Evolutionary conservation across 2,113 vertebrate species (phyloP), one percentile per base, ranked within the genome.

Genomic region (Cryptoleucopteryx plumbea): DNA sequence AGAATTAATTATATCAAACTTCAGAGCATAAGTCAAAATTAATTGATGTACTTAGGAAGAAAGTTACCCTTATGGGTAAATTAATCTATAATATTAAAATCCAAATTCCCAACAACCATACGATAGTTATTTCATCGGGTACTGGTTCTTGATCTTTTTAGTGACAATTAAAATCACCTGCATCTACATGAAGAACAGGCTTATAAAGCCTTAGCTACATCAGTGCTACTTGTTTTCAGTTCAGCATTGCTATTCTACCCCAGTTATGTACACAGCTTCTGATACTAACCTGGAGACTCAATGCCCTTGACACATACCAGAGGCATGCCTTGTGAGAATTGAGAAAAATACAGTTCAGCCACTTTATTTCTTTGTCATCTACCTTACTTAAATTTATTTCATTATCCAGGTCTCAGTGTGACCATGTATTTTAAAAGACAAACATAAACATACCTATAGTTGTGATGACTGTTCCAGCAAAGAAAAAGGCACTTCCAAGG

Each of bases 381-480:
- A 43, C 31, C 8, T 70, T 89, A 45, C 40, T 52, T 23, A 47
- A 61, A 72, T 75, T 50, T 56, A 88, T 67, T 78, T 88, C 23
- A 36, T 72, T 55, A 73, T 32, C 27, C 40, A 53, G 29, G 15
- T 56, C 68, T 87, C 75, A 67, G 7, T 45, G 29, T 82, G 34
- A 88, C 32, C 45, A 52, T 21, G 8, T 50, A 45, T 58, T 84
- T 90, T 63, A 38, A 86, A 90, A 93, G 77, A 61, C 6, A 73
- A 85, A 40, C 14, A n/a, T 15, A 55, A 88, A 59, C 12, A 68
- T 98, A 99, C 99, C 99, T 97, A 99, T 99, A 29, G 99, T 99
- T 52, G 99, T 99, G 97, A 99, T 99, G 97, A 99, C 99, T 1
- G 99, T 99, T 90, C 99, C 99, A 85, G 99, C 99, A 80, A 99